Evolutionary conservation across 2,797 vertebrate genomes (phyloP), one percentile per base, ranked within the genome.

Genomic region (Mionectes olivaceus): DNA sequence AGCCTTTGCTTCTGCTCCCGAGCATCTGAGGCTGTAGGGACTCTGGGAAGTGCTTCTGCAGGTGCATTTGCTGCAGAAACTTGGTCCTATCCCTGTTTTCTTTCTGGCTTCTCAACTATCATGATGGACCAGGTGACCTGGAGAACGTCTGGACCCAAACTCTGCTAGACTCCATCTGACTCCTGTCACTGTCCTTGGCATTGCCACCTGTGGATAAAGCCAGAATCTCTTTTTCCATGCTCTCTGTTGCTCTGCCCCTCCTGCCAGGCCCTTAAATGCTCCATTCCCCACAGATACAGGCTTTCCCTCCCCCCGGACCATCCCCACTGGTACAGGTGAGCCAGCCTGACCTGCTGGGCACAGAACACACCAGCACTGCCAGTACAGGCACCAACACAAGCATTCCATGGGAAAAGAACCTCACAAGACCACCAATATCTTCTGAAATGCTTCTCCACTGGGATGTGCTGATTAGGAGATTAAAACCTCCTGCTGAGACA

Each of bases 401-500:
- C 41, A 10, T 4, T 50, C 12, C 14, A 7, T 1, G 27, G 60
- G 15, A 35, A 24, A 32, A 61, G 39, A 32, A 44, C 33, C 71
- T 69, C 68, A 64, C 1, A 1, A 37, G 59, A 83, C 28, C 69
- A 90, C 52, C 77, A 24, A 8, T 2, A 19, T 52, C 60, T 14
- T 53, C 43, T 61, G 23, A 64, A 91, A 35, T 4, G 17, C 50
- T 81, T 68, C 89, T 94, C 94, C 46, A 43, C n/a, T 0, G 28
- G 63, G 67, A 52, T 46, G 43, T 89, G 81, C 90, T 81, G 94
- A 50, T 49, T n/a, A 39, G 68, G 89, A 61, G 90, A 87, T 89
- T 85, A 89, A 97, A 96, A n/a, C 63, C 84, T 95, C 74, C 69
- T 96, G 55, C 57, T 88, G 70, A 87, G 91, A 73, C 81, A 50